Conservation (phyloP, 2,888 invertebrate species). For the Synanthedon formicaeformis region DNA sequence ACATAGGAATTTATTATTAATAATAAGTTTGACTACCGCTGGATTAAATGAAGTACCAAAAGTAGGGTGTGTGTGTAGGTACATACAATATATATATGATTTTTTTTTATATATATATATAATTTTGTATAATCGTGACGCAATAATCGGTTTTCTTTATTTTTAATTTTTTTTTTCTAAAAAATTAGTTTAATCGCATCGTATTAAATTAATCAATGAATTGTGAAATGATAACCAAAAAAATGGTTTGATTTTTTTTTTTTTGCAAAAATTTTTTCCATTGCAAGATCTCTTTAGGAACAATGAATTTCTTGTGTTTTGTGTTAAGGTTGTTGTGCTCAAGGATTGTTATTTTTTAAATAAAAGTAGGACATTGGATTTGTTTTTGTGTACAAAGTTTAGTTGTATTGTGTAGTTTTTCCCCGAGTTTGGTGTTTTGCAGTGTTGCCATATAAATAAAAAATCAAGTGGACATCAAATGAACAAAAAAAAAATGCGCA, state of each 20-base stretch:
- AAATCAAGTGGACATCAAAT: constrained; percentile 10
- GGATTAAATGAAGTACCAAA: too few species aligned
- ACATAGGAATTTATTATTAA: too few species aligned
- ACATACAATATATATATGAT: too few species aligned
- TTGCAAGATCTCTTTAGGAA: constrained; percentile 37
- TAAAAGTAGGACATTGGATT: neutral
- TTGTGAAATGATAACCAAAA: too few species aligned
- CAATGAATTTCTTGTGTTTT: constrained; percentile 43
- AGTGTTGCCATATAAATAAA: constrained; percentile 19
- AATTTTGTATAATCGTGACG: neutral
- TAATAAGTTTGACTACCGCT: too few species aligned
- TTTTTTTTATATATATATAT: neutral
- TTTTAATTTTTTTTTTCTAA: constrained; percentile 7
- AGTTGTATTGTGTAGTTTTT: neutral
- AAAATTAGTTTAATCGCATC: constrained; percentile 29
- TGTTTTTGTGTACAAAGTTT: constrained; percentile 2
- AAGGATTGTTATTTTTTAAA: constrained; percentile 36
- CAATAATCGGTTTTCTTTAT: neutral
- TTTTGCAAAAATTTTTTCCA: constrained; percentile 21
- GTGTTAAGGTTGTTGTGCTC: constrained; percentile 34
- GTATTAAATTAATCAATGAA: too few species aligned
- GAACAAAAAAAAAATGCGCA: constrained; percentile 2
- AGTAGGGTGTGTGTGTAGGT: too few species aligned
- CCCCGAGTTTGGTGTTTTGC: constrained; percentile 8
- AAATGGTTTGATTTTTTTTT: constrained; percentile 1